Percentiles rank a stretch among this genome's conserved stretches.
Evolutionary conservation across 2,797 vertebrate genomes (phyloP).

Genomic region (Cryptoprocta ferox): DNA sequence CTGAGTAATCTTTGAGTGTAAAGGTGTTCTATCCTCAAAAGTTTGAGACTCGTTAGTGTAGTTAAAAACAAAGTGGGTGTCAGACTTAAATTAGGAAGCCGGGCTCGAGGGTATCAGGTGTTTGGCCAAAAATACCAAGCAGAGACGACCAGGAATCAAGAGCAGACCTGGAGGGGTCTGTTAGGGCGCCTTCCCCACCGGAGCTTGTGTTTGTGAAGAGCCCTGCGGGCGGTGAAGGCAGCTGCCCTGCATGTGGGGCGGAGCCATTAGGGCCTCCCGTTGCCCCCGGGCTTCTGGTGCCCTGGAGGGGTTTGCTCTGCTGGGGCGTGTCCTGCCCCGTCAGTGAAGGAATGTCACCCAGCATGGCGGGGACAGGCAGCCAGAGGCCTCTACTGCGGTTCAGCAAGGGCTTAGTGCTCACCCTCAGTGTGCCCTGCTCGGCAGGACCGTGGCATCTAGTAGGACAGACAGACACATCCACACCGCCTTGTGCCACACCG

Average conservation of each 20-base stretch:
- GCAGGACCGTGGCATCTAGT: not conserved
- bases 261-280: too few species aligned
- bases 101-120: not conserved
- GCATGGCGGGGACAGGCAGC: not conserved
- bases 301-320: not conserved
- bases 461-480: not conserved
- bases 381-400: not conserved
- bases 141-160: not conserved
- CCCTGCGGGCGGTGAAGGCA: not conserved
- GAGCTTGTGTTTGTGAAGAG: not conserved
- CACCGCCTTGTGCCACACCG: not conserved
- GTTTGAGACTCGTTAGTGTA: not conserved
- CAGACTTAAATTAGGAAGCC: not conserved
- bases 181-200: fast-evolving
- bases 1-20: not conserved
- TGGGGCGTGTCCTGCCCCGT: not conserved
- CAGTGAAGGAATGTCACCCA: not conserved
- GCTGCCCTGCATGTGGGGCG: not conserved
- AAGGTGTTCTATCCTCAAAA: not conserved
- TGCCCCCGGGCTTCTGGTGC: not conserved
- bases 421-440: not conserved
- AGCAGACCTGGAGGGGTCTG: too few species aligned
- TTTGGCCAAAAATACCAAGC: not conserved
- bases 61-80: not conserved
- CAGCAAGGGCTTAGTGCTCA: not conserved